Evolutionary conservation across 2,113 vertebrate genomes (phyloP), one percentile per base, ranked within the genome.

Genomic region (Rostratula benghalensis): DNA sequence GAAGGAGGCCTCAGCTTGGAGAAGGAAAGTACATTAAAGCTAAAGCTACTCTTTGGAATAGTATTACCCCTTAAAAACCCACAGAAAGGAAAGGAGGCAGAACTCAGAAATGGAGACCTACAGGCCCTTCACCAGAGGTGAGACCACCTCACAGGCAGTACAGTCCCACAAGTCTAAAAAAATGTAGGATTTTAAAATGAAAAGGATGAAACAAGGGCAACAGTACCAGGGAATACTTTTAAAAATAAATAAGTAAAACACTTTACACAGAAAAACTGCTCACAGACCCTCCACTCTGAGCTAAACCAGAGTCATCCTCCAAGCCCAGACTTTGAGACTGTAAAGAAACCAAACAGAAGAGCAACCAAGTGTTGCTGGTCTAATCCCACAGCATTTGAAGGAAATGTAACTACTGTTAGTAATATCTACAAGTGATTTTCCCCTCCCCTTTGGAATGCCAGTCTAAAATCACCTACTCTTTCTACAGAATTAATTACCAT

Each of bases 121-220:
- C 0, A 0, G 28, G n/a, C 11, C 6, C 53, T 69, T 28, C 56
- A 61, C 7, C 1, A 0, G 33, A 67, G 11, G 10, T 50, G 25
- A 51, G 9, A 30, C 13, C 25, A 59, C 5, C 18, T 75, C 43
- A 63, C 35, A 67, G 77, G 20, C 31, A 83, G 51, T 27, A 50
- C 39, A 56, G 41, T 41, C 39, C 56, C 30, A 45, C 5, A 83
- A 86, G n/a, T 31, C 31, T 51, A 24, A 77, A 75, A n/a, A 15
- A 84, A 71, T 9, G 7, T 12, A n/a, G 22, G 28, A 59, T 63
- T 80, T 87, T 25, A 61, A 65, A 46, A 46, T 21, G 1, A 41
- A 83, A 56, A 65, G 22, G 19, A 64, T 50, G 9, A 57, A 57
- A 48, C 9, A n/a, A 30, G 4, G 6, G 18, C 20, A 82, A 82